phyloP scores from a whole-genome alignment of 2,113 vertebrate genomes.

The Hoplias malabaricus region DNA sequence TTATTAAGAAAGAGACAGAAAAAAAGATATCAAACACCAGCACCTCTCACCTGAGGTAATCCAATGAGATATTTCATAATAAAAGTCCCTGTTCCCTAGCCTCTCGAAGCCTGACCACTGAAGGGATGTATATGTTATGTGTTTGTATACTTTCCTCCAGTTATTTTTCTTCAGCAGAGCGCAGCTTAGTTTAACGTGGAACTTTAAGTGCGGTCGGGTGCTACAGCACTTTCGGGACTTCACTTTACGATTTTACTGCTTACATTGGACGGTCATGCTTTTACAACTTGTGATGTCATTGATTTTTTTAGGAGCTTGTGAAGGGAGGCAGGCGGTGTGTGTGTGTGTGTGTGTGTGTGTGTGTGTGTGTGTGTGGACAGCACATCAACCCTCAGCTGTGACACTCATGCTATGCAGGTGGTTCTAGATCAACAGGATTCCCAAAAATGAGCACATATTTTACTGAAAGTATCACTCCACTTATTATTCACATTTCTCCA shows the following conservation, averaged over 20 bases:
- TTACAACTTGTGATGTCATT: conserved; percentile 63
- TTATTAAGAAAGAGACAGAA: no score
- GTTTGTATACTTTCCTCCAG: background rate
- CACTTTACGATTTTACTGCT: conserved; percentile 60
- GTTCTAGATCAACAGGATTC: background rate
- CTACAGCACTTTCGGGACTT: conserved; percentile 54
- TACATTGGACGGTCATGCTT: conserved; percentile 52
- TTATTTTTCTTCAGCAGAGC: background rate
- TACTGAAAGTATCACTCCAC: no score
- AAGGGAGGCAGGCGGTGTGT: conserved; percentile 24
- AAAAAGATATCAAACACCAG: background rate
- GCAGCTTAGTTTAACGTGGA: background rate
- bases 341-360: background rate
- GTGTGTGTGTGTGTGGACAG: background rate
- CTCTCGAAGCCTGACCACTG: background rate
- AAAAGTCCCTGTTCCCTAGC: background rate
- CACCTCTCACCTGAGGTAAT: conserved; percentile 31
- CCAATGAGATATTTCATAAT: conserved; percentile 53
- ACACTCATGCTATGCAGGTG: background rate
- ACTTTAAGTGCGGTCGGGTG: conserved; percentile 41
- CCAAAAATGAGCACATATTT: no score
- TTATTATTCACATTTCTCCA: no score
- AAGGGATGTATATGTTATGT: background rate
- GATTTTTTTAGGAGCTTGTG: conserved; percentile 45
- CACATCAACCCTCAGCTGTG: background rate